Conservation (phyloP, 2,888 invertebrate species). For the Metallyticus violacea region DNA sequence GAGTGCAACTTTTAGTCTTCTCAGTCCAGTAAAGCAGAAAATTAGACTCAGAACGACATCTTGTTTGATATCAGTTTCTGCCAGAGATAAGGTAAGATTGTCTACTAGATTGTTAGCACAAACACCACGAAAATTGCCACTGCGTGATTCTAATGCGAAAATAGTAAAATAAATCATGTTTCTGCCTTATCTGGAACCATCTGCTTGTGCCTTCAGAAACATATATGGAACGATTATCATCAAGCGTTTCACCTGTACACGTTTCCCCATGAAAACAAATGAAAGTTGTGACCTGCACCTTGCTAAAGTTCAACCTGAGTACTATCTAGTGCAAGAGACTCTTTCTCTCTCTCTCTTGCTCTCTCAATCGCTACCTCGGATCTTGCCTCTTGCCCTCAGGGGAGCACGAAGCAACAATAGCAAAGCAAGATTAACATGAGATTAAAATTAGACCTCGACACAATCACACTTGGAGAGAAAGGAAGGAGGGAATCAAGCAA, state of each 20-base stretch:
- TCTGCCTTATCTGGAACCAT: background rate
- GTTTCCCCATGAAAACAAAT: conserved; percentile 9
- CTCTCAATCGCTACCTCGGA: background rate
- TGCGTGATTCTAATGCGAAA: background rate
- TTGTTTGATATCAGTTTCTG: too few species aligned
- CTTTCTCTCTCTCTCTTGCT: background rate
- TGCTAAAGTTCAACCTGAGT: conserved; percentile 1
- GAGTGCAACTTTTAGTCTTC: background rate
- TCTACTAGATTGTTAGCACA: background rate
- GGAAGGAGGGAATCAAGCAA: background rate
- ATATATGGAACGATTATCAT: background rate
- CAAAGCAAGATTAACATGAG: background rate
- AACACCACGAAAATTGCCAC: background rate
- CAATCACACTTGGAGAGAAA: background rate
- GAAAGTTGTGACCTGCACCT: conserved; percentile 14
- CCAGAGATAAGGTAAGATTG: background rate
- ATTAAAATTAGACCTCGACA: conserved; percentile 9
- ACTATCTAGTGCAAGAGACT: background rate
- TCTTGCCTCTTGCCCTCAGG: background rate
- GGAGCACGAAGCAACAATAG: conserved; percentile 1
- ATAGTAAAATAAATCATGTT: background rate
- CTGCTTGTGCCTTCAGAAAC: background rate
- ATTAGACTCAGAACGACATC: background rate
- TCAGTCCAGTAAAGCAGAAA: background rate
- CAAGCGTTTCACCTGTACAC: background rate